phyloP scores from a whole-genome alignment of 2,113 vertebrate genomes.

The Mixornis gularis region DNA sequence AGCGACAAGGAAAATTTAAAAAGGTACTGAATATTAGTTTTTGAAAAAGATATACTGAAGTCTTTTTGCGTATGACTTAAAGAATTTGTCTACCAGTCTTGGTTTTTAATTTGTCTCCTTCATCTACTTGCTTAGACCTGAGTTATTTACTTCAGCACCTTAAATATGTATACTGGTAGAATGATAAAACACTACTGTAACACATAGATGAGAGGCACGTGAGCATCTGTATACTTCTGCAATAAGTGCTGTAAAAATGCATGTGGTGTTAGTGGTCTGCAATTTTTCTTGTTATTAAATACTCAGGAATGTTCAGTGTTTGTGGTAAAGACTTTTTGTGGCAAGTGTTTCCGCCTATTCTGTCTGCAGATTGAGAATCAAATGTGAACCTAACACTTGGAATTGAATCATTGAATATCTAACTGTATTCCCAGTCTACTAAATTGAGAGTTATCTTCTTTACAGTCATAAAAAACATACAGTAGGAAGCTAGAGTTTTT shows the following conservation, averaged over 20 bases:
- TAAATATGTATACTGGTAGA: neutral
- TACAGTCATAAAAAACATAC: neutral
- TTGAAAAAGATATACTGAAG: constrained; percentile 74
- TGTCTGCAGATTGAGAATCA: neutral
- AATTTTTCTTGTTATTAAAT: neutral
- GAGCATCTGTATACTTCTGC: neutral
- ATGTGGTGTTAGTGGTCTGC: neutral
- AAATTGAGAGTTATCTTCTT: neutral
- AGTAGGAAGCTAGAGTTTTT: neutral
- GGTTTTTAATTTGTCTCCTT: constrained; percentile 46
- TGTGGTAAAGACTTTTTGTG: neutral
- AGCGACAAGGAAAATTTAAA: constrained; percentile 99
- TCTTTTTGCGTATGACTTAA: constrained; percentile 69
- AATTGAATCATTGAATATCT: neutral
- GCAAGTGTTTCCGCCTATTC: neutral
- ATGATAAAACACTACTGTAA: neutral
- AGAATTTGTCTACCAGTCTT: constrained; percentile 65
- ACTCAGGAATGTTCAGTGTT: neutral
- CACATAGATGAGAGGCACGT: neutral
- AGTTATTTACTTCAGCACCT: neutral
- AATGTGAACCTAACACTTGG: neutral
- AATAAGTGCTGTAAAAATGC: constrained; percentile 14
- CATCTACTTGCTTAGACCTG: constrained; percentile 43
- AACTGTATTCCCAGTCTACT: neutral
- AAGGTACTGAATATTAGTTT: constrained; percentile 97